Conservation (phyloP, 1,140 invertebrate species). For the Wiebesia pumilae region DNA sequence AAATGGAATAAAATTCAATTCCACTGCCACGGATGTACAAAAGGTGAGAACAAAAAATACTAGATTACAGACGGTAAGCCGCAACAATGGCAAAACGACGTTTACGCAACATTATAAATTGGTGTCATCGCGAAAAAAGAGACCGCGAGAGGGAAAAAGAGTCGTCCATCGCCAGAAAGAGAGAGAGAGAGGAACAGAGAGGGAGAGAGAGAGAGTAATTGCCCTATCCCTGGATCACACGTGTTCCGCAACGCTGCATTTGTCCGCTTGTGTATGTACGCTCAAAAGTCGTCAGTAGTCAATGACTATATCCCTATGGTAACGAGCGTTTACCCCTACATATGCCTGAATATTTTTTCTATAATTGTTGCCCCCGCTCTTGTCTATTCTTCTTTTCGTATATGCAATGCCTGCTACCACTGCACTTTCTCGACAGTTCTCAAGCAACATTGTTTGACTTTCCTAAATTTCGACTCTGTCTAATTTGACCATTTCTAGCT, state of each 20-base stretch:
- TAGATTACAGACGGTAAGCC: neutral
- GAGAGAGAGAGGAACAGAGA: neutral
- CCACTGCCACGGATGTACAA: neutral
- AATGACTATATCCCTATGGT: constrained; percentile 31
- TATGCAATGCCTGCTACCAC: no score
- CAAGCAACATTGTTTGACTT: neutral
- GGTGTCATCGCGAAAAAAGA: neutral
- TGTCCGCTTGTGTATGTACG: neutral
- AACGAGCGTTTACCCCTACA: constrained; percentile 8
- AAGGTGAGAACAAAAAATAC: neutral
- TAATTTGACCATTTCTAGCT: no score
- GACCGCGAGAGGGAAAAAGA: neutral
- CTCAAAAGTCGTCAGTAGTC: constrained; percentile 5
- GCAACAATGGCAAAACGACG: neutral
- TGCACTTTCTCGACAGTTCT: no score
- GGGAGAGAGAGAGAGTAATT: neutral
- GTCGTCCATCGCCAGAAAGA: neutral
- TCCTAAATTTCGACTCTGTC: neutral
- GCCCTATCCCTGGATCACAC: constrained; percentile 14
- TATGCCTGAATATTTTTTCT: constrained; percentile 19
- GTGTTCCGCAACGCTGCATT: neutral
- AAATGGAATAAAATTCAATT: constrained; percentile 50
- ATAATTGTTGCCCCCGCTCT: neutral
- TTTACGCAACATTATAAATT: constrained; percentile 6
- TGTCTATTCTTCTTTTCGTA: no score